Evolutionary conservation across 2,888 invertebrate species (phyloP).

Genomic region (Byasa hedistus): DNA sequence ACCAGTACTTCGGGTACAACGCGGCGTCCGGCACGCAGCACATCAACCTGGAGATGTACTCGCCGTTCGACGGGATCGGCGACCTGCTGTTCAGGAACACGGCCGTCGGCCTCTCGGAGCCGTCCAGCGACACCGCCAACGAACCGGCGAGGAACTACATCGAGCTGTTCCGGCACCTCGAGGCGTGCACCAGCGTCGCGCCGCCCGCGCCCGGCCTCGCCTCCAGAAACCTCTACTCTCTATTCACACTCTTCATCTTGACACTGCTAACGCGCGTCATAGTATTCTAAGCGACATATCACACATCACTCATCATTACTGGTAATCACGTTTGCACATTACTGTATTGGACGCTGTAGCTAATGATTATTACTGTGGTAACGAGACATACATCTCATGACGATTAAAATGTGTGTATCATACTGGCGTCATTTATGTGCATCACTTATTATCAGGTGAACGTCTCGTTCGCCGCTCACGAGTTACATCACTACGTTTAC

Average conservation of each 20-base stretch:
- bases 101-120: slow-evolving; percentile 77
- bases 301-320: background rate
- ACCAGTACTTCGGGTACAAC: slow-evolving; percentile 75
- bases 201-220: slow-evolving; percentile 43
- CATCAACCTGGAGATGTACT: slow-evolving; percentile 79
- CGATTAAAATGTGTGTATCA: no score
- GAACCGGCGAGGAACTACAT: slow-evolving; percentile 78
- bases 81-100: slow-evolving; percentile 83
- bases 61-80: slow-evolving; percentile 72
- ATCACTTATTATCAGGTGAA: no score
- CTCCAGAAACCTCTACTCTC: slow-evolving; percentile 45
- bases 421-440: no score
- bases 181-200: slow-evolving; percentile 56
- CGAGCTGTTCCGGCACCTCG: slow-evolving; percentile 72
- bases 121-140: slow-evolving; percentile 50
- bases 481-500: no score
- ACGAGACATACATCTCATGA: no score
- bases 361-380: no score
- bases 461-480: no score
- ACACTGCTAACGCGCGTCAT: slow-evolving; percentile 47
- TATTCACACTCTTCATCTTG: slow-evolving; percentile 49
- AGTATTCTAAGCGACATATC: slow-evolving; percentile 38
- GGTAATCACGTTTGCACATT: no score
- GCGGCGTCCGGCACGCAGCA: slow-evolving; percentile 52
- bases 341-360: no score